phyloP scores from a whole-genome alignment of 2,888 invertebrate genomes.

The Oligia latruncula region DNA sequence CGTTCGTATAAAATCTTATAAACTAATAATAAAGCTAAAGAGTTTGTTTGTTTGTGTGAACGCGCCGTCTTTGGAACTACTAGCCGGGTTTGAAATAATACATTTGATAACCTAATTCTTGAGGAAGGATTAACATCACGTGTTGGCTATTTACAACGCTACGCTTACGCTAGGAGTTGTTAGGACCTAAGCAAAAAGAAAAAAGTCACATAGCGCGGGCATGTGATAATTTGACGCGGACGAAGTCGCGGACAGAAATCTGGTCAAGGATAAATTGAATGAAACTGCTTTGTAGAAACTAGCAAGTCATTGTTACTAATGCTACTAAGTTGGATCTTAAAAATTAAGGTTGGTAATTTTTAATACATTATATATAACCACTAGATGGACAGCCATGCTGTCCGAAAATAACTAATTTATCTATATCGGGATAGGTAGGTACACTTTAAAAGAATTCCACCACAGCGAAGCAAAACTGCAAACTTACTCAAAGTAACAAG shows the following conservation, averaged over 20 bases:
- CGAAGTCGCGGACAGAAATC: neutral
- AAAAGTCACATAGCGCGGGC: neutral
- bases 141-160: neutral
- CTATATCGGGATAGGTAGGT: neutral
- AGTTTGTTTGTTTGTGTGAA: neutral
- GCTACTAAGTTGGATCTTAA: neutral
- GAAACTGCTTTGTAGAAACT: neutral
- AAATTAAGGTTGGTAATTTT: neutral
- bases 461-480: neutral
- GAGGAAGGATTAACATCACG: neutral
- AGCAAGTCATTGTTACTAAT: neutral
- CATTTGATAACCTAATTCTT: neutral
- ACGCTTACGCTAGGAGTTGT: neutral
- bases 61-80: neutral
- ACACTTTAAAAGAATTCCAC: neutral
- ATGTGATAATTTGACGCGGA: neutral
- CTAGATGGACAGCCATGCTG: neutral
- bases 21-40: too few relatives aligned
- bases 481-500: constrained; percentile 54
- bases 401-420: neutral
- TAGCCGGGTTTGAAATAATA: neutral
- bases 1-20: too few relatives aligned
- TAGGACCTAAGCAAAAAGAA: neutral
- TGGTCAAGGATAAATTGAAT: neutral
- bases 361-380: too few relatives aligned